Evolutionary conservation across 2,888 invertebrate genomes (phyloP).

Genomic region (Trissolcus japonicus): DNA sequence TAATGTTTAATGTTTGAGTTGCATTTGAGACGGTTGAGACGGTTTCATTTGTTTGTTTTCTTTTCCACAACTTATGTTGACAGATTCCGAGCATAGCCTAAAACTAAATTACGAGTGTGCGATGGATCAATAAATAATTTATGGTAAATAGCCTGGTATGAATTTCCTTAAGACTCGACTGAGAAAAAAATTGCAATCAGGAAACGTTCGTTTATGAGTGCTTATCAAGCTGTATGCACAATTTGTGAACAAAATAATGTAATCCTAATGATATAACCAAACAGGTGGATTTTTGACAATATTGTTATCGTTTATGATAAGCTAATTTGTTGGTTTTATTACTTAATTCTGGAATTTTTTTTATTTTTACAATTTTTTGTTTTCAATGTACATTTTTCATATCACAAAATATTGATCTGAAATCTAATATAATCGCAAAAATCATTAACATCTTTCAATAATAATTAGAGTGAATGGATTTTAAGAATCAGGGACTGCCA

Average conservation of each 20-base stretch:
- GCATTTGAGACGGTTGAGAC: not conserved
- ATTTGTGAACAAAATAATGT: slow-evolving; percentile 14
- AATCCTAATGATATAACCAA: not conserved
- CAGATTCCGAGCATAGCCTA: slow-evolving; percentile 38
- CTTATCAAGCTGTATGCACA: slow-evolving; percentile 13
- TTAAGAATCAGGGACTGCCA: too few relatives aligned
- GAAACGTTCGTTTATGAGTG: slow-evolving; percentile 13
- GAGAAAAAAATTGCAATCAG: slow-evolving; percentile 15
- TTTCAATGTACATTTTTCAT: too few relatives aligned
- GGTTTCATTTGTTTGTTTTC: slow-evolving; percentile 22
- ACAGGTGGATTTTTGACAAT: slow-evolving; percentile 5
- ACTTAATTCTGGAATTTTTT: not conserved
- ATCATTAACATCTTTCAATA: not conserved
- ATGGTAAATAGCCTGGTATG: slow-evolving; percentile 17
- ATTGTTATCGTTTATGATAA: not conserved
- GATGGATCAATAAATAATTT: slow-evolving; percentile 6
- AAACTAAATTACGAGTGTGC: slow-evolving; percentile 40
- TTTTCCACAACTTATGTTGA: slow-evolving; percentile 20
- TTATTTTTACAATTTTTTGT: too few relatives aligned
- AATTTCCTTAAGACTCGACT: slow-evolving; percentile 18
- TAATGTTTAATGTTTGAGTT: too few relatives aligned
- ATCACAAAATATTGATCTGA: too few relatives aligned
- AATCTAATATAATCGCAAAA: not conserved
- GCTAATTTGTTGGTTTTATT: not conserved
- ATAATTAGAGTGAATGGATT: too few relatives aligned